phyloP scores from a whole-genome alignment of 2,888 invertebrate species.

The Miltochrista miniata region DNA sequence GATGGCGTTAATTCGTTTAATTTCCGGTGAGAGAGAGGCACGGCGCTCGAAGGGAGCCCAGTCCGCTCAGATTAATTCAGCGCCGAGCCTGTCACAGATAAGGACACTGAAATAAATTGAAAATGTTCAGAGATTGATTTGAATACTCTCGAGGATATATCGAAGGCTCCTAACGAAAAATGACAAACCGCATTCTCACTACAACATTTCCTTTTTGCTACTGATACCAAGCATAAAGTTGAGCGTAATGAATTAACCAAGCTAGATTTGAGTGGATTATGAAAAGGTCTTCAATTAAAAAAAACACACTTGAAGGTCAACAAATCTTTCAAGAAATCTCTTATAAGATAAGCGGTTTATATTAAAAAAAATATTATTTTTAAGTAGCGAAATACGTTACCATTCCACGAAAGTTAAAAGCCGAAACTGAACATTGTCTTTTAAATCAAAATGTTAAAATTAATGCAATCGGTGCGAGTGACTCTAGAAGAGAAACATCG shows the following conservation, averaged over 20 bases:
- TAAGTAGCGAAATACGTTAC: slow-evolving; percentile 28
- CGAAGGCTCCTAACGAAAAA: slow-evolving; percentile 61
- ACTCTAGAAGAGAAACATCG: slow-evolving; percentile 78
- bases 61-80: slow-evolving; percentile 82
- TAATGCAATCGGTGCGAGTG: slow-evolving; percentile 79
- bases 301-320: slow-evolving; percentile 44
- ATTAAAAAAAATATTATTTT: slow-evolving; percentile 31
- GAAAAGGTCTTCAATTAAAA: slow-evolving; percentile 54
- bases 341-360: too few relatives aligned
- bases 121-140: slow-evolving; percentile 84
- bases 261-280: slow-evolving; percentile 42
- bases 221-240: slow-evolving; percentile 50
- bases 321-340: too few relatives aligned
- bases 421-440: slow-evolving; percentile 72
- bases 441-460: slow-evolving; percentile 81
- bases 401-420: slow-evolving; percentile 49
- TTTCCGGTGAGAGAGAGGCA: slow-evolving; percentile 77
- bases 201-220: slow-evolving; percentile 46
- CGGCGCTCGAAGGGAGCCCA: slow-evolving; percentile 48
- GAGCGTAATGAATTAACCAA: slow-evolving; percentile 65
- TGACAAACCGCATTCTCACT: slow-evolving; percentile 62
- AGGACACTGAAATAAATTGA: slow-evolving; percentile 84
- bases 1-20: slow-evolving; percentile 85
- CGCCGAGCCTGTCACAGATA: slow-evolving; percentile 80
- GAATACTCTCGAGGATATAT: slow-evolving; percentile 79